Evolutionary conservation across 2,888 invertebrate species (phyloP).

Genomic region (Capitulum mitella): DNA sequence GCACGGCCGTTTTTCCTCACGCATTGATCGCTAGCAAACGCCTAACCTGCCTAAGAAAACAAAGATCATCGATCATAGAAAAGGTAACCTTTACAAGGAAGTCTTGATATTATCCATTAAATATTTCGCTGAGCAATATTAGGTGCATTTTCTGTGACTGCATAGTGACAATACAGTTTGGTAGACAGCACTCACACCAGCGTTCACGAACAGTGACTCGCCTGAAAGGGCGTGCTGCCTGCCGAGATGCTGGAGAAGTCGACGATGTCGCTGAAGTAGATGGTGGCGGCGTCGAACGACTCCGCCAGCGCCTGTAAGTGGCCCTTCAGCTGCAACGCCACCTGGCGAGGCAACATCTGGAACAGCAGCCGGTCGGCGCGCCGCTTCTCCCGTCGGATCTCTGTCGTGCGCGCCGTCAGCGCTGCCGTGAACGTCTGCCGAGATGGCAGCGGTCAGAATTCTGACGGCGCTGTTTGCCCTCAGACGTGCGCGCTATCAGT

Average conservation of each 20-base stretch:
- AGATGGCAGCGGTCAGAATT: too few relatives aligned
- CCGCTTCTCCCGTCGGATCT: constrained; percentile 71
- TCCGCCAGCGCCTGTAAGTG: constrained; percentile 28
- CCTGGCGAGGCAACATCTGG: constrained; percentile 79
- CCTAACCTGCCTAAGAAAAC: neutral
- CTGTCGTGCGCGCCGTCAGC: constrained; percentile 69
- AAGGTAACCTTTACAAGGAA: neutral
- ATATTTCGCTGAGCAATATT: neutral
- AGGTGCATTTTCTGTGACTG: neutral
- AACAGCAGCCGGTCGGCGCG: constrained; percentile 76
- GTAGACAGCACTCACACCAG: neutral
- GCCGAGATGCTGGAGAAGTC: neutral
- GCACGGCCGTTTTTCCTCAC: too few relatives aligned
- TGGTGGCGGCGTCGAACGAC: neutral
- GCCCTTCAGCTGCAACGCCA: constrained; percentile 69
- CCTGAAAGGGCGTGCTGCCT: neutral
- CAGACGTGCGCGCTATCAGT: too few relatives aligned
- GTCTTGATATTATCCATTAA: neutral
- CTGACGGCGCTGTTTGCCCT: too few relatives aligned
- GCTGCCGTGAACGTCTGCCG: constrained; percentile 71
- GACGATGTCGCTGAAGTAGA: neutral
- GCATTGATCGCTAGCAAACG: too few relatives aligned
- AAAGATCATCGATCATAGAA: too few relatives aligned
- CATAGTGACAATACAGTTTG: neutral
- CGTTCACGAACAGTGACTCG: neutral